Base-by-base conservation (phyloP, 2,888 invertebrate species). In the Catocala sponsa region DNA sequence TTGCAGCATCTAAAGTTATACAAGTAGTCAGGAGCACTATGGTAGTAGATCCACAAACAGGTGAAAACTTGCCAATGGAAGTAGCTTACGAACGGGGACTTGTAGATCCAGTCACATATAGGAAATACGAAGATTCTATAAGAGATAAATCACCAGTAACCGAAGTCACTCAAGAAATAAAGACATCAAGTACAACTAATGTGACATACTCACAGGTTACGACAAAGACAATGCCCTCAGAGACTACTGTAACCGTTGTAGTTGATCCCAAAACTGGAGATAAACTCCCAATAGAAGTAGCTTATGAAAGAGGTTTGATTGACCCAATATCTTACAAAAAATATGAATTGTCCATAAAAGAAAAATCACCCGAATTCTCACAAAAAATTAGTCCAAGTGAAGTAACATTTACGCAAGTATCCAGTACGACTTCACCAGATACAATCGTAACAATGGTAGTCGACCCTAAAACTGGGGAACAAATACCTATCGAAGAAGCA, bases 1-100 rank as follows among this genome's bases (percentile, higher is more conserved):
- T 97, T 5, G 97, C 96, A 5, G 96, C 96, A 0, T 96, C 96
- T 61, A 96, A 96, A 72, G 95, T 96, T 0, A 95, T 97, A 59
- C 96, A 97, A 85, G 95, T 96, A 0, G 95, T 97, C 5, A 95
- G 94, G 72, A 94, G 82, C 69, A 94, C 95, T 4, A 96, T 97
- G 94, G 95, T 97, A 11, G 92, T 96, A 59, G 98, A 98, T 88
- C 98, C 98, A 0, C 96, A 95, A 76, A 97, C 98, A 0, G 98
- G 97, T 4, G 96, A 97, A 83, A 96, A 96, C 82, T 94, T 98
- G 72, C 97, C 97, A 0, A 95, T 98, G 76, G 97, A 97, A 87
- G 96, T 97, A 55, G 98, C 98, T 4, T 96, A 97, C 72, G 96
- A 97, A 83, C 95, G 96, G 65, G 98, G 98, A 6, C 88, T 97